Evolutionary conservation across 2,888 invertebrate genomes (phyloP), one percentile per base, ranked within the genome.

Genomic region (Serrognathus titanus): DNA sequence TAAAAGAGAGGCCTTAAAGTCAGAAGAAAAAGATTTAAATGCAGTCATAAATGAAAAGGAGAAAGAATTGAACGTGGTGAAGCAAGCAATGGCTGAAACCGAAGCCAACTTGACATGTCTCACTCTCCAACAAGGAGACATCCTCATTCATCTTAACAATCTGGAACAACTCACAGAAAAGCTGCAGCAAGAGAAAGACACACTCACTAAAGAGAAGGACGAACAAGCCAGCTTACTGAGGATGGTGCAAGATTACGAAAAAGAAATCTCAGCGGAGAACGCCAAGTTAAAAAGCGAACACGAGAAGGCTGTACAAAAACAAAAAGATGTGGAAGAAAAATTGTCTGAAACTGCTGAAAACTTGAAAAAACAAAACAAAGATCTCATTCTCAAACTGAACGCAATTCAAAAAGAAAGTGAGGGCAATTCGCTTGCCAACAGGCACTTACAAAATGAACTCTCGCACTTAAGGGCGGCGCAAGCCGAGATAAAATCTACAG

Each of bases 401-500:
- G 7, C 10, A 10, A 7, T 31, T 31, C 24, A 31, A 31, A 31
- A 31, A 31, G 24, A 31, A 31, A 31, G 24, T 31, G 24, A 31
- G 24, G 24, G 24, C 24, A 31, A 31, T 6, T 31, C 24, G 24
- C 5, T 31, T 31, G 24, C 24, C 24, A 31, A 52, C 37, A 41
- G 11, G 39, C 37, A 38, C 24, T 20, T 53, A 7, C 20, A 16
- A 24, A 11, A 52, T 12, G 35, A 37, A 8, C 37, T 45, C 16
- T 5, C 37, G 6, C 35, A 16, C 10, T 16, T 20, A 6, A 31
- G 24, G 24, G 1, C 6, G 24, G 7, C 31, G 11, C 47, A 59
- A 31, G 49, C 55, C 43, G 53, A 31, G 38, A 36, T 63, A 2
- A 58, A 61, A 46, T 53, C 39, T 10, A 10, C 39, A 6, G 56